Percentiles rank a stretch among this genome's conserved stretches.
These are phyloP conservation scores for Lamellibrachia columna DNA, from an alignment of 2,888 invertebrate species.

Conservation along the genomic window DNA sequence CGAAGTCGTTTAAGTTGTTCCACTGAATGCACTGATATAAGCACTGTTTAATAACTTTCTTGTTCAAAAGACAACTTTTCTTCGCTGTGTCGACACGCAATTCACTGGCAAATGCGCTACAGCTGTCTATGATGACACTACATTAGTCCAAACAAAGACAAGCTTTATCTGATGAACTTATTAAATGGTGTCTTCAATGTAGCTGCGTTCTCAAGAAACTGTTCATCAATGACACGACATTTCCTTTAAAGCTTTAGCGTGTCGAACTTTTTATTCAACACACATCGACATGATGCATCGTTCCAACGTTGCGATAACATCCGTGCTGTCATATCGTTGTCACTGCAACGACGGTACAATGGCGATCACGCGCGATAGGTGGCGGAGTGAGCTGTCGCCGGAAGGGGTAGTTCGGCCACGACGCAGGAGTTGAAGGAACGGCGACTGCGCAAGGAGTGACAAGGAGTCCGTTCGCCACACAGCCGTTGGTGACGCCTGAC, in stretches of 20 bases:
- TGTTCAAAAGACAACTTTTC: neutral
- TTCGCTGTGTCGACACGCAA: neutral
- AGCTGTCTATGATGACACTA: neutral
- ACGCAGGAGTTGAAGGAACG: neutral
- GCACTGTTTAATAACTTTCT: neutral
- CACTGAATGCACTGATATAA: neutral
- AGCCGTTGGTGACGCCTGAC: neutral
- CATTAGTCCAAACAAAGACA: neutral
- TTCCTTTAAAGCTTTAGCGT: neutral
- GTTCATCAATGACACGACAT: neutral
- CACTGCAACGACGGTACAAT: neutral
- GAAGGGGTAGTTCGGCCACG: neutral
- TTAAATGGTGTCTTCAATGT: neutral
- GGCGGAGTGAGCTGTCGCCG: conserved; percentile 11
- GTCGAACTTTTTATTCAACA: neutral
- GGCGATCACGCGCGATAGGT: neutral
- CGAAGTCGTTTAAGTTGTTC: neutral
- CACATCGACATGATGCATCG: neutral
- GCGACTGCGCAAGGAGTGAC: neutral
- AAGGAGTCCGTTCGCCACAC: neutral
- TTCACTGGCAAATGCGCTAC: neutral
- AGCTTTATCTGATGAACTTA: neutral
- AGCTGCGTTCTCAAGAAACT: neutral
- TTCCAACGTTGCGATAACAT: neutral
- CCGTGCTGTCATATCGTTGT: neutral